A percentile compares a stretch with the other conserved stretches of the same genome.
These are phyloP conservation scores for Pyrgilauda ruficollis DNA, from an alignment of 2,113 vertebrate species.

Conservation along the genomic window DNA sequence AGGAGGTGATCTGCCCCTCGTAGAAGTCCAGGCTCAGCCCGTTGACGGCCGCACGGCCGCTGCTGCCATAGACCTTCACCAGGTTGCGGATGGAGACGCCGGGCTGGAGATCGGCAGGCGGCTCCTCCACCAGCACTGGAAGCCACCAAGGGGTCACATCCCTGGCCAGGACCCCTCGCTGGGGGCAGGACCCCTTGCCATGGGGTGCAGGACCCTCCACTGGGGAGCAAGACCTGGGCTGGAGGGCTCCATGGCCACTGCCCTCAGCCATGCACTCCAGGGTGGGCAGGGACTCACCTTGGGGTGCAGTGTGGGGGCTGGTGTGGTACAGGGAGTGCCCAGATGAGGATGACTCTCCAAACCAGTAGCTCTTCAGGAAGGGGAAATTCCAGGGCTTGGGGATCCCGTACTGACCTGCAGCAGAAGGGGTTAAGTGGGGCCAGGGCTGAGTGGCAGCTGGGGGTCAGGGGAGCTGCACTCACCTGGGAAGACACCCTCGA, in stretches of 20 bases:
- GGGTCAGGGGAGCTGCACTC: accelerated
- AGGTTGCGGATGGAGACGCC: constrained; percentile 83
- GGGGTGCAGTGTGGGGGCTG: neutral
- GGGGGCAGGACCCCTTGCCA: neutral
- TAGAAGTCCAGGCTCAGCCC: constrained; percentile 90
- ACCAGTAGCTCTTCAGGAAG: constrained; percentile 87
- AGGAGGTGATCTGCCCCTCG: constrained; percentile 88
- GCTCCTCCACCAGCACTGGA: constrained; percentile 81
- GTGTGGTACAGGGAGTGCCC: constrained; percentile 63
- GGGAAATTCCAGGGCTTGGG: constrained; percentile 89
- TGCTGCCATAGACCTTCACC: constrained; percentile 84
- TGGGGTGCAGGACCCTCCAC: neutral
- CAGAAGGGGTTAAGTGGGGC: neutral
- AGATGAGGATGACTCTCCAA: constrained; percentile 65
- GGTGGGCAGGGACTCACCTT: constrained; percentile 59
- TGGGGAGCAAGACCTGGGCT: neutral
- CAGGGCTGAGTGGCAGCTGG: accelerated
- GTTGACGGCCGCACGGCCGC: constrained; percentile 76
- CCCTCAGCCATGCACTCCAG: accelerated
- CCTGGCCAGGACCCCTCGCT: accelerated
- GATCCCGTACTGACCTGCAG: constrained; percentile 85
- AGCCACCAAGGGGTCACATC: neutral
- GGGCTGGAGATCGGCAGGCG: constrained; percentile 66
- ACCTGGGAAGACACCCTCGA: constrained; percentile 90
- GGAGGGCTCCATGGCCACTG: neutral